Percentiles rank a stretch among this genome's conserved stretches.
These are phyloP conservation scores for Miltochrista miniata DNA, from an alignment of 2,888 invertebrate genomes.

Conservation along the genomic window DNA sequence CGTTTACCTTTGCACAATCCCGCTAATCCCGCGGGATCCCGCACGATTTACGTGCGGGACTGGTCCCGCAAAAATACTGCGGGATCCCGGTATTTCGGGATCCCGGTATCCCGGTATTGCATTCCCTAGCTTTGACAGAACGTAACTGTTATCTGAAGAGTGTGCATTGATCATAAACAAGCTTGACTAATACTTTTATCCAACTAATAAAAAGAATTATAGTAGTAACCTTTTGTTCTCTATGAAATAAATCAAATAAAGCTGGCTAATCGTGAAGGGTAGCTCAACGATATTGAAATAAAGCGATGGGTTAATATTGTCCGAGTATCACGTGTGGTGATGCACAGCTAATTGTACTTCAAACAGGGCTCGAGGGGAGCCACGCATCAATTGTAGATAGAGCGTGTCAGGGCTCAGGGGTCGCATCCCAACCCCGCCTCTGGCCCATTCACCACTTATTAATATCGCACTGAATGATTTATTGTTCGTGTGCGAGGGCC, in stretches of 20 bases:
- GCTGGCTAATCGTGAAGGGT: not conserved
- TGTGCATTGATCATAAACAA: not conserved
- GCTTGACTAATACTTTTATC: not conserved
- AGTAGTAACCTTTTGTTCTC: not conserved
- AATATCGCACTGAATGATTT: conserved; percentile 31
- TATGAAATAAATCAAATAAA: not conserved
- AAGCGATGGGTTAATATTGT: not conserved
- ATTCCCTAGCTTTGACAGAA: no score
- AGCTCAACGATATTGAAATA: conserved; percentile 9
- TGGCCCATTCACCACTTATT: conserved; percentile 31
- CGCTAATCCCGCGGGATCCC: no score
- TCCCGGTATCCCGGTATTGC: no score
- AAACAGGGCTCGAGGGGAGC: conserved; percentile 17
- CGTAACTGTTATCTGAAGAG: not conserved
- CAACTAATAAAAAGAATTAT: not conserved
- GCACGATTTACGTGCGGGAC: no score
- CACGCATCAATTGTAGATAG: conserved; percentile 3
- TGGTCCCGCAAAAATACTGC: no score
- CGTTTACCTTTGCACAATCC: no score
- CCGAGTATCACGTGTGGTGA: conserved; percentile 19
- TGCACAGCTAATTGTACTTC: conserved; percentile 26
- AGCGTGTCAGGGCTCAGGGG: conserved; percentile 4
- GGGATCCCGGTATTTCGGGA: no score
- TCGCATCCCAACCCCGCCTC: not conserved
- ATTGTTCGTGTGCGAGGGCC: conserved; percentile 25